These are phyloP conservation scores for Coregonus ussuriensis DNA, from an alignment of 2,797 vertebrate species.

Conservation along the genomic window DNA sequence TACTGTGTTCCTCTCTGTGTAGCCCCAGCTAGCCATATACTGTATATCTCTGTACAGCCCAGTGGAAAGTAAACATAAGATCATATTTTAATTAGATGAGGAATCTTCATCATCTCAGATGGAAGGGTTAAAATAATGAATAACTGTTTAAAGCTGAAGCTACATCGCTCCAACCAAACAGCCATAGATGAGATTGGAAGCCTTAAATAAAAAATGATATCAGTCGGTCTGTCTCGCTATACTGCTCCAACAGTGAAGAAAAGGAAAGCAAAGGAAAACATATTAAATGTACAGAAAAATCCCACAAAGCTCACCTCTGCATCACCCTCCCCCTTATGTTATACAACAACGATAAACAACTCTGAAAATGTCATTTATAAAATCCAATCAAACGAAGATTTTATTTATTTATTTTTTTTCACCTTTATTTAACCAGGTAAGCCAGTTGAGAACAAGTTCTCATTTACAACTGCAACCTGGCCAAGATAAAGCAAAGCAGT, in stretches of 20 bases:
- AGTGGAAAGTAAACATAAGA: not conserved
- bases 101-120: not conserved
- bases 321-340: not conserved
- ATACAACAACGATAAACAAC: not conserved
- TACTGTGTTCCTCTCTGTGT: not conserved
- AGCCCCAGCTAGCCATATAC: not conserved
- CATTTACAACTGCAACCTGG: too few relatives aligned
- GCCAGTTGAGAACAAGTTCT: too few relatives aligned
- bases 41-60: not conserved
- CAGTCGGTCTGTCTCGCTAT: conserved; percentile 15
- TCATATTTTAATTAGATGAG: not conserved
- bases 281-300: not conserved
- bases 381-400: too few relatives aligned
- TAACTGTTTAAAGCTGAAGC: not conserved
- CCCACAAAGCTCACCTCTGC: not conserved
- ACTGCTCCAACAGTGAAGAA: not conserved
- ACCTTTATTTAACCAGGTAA: too few relatives aligned
- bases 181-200: conserved; percentile 14
- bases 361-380: too few relatives aligned
- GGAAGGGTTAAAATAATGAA: not conserved
- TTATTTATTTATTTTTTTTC: too few relatives aligned
- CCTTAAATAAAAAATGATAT: conserved; percentile 35
- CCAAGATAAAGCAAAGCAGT: too few relatives aligned
- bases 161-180: not conserved
- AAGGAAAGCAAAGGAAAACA: not conserved